These are phyloP conservation scores for Melierax canorus DNA, from an alignment of 2,113 vertebrate species.

Conservation along the genomic window DNA sequence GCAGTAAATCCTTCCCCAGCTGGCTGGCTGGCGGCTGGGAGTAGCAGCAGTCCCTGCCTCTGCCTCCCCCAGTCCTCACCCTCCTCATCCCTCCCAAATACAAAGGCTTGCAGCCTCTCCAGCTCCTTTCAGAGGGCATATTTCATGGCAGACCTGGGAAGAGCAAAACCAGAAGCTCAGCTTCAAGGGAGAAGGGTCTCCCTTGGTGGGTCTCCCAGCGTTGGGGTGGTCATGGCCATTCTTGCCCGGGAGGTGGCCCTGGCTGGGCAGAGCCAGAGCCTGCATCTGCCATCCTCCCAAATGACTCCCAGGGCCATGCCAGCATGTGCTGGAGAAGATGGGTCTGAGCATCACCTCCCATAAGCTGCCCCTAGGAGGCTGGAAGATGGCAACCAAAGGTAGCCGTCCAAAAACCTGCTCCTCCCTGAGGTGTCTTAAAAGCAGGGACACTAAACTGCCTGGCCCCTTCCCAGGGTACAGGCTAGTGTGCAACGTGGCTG, in stretches of 20 bases:
- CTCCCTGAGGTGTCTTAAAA: background rate
- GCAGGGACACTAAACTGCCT: background rate
- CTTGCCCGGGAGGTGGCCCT: background rate
- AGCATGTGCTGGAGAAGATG: background rate
- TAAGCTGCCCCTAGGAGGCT: background rate
- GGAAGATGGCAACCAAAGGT: background rate
- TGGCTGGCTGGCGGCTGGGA: background rate
- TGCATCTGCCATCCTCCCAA: background rate
- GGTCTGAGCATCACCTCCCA: background rate
- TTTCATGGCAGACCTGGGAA: background rate
- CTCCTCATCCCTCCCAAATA: background rate
- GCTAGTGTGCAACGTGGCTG: background rate
- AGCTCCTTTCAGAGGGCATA: background rate
- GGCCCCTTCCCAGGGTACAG: background rate
- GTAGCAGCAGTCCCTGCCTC: background rate
- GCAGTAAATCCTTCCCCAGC: background rate
- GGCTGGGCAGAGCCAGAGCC: background rate
- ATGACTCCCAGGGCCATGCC: background rate
- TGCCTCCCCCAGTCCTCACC: accelerated
- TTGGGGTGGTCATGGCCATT: background rate
- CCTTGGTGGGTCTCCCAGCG: background rate
- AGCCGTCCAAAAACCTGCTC: background rate
- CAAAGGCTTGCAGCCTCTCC: background rate
- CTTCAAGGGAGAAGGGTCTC: background rate
- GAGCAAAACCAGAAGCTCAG: background rate